phyloP scores from a whole-genome alignment of 2,888 invertebrate genomes.

The Tipula confusa region DNA sequence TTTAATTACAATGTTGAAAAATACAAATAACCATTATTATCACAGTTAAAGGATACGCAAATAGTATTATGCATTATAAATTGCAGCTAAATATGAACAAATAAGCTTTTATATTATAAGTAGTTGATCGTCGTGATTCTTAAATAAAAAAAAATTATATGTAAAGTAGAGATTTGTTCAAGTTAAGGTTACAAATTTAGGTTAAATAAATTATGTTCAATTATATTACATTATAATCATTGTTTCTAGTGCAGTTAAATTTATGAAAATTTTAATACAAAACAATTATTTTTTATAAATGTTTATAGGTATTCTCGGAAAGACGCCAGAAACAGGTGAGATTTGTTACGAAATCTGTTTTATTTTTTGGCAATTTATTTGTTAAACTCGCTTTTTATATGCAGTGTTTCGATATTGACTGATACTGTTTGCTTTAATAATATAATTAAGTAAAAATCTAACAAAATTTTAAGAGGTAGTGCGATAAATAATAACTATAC shows the following conservation, averaged over 20 bases:
- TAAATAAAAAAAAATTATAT: background rate
- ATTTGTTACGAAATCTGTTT: background rate
- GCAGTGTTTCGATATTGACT: background rate
- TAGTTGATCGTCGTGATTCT: background rate
- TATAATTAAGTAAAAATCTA: background rate
- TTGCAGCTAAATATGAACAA: background rate
- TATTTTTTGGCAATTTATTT: background rate
- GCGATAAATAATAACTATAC: background rate
- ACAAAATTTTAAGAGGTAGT: background rate
- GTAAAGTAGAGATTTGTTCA: background rate
- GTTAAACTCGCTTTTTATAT: background rate
- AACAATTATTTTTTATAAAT: background rate
- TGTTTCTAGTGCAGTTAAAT: background rate
- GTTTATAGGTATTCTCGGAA: constrained; percentile 57
- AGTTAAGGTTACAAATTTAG: background rate
- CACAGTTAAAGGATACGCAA: background rate
- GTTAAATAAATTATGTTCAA: background rate
- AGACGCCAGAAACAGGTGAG: constrained; percentile 56
- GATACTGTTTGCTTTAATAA: background rate
- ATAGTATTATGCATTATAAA: background rate
- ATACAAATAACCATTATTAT: background rate
- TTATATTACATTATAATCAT: background rate
- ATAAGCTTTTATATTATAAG: background rate
- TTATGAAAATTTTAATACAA: background rate
- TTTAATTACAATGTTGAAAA: background rate